Conservation (phyloP, 2,113 vertebrate genomes). For the Conger conger region DNA sequence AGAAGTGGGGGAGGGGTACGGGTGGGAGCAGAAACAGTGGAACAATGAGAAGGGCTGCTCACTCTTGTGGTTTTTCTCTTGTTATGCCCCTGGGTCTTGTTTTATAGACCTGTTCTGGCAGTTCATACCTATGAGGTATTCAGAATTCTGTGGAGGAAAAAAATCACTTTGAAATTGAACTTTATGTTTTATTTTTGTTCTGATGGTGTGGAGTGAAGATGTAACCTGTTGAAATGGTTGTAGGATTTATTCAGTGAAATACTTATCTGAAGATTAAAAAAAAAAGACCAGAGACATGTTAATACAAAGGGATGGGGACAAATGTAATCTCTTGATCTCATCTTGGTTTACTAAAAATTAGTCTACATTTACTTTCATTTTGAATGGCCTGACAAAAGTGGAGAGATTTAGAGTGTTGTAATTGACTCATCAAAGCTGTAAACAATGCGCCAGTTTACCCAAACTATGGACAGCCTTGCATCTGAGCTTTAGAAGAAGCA, state of each 20-base stretch:
- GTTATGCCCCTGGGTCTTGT: conserved; percentile 27
- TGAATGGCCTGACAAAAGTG: not conserved
- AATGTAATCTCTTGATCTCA: not conserved
- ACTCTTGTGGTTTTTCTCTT: conserved; percentile 35
- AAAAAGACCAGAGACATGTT: not conserved
- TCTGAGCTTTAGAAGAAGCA: not conserved
- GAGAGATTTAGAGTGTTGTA: not conserved
- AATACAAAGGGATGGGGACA: not conserved
- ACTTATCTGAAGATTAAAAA: not conserved
- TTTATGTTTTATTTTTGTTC: not conserved
- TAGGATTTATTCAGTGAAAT: not conserved
- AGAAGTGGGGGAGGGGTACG: conserved; percentile 55
- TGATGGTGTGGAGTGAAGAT: not conserved
- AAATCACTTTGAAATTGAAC: conserved; percentile 1
- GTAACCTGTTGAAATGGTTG: not conserved
- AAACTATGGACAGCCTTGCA: not conserved
- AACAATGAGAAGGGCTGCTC: conserved; percentile 65
- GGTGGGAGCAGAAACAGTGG: conserved; percentile 50
- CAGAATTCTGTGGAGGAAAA: not conserved
- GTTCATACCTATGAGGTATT: not conserved
- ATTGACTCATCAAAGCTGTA: not conserved
- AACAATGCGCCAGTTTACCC: not conserved
- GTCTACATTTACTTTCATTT: not conserved
- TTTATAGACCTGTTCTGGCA: conserved; percentile 3
- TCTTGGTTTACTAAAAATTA: not conserved